Percentiles rank a stretch among this genome's conserved stretches.
Evolutionary conservation across 2,797 vertebrate genomes (phyloP).

Genomic region (Pangasius mekongensis): DNA sequence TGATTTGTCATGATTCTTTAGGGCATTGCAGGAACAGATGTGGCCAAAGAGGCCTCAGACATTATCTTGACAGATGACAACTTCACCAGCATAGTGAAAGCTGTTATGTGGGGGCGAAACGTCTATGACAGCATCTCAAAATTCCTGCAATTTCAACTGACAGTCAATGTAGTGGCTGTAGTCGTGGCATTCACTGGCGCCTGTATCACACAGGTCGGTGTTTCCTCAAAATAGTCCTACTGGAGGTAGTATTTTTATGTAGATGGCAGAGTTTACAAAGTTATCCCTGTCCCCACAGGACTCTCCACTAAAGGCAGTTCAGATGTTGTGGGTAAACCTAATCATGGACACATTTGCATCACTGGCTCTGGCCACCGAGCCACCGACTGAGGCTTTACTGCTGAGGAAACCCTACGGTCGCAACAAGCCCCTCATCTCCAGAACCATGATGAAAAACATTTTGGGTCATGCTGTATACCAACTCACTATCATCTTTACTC

Average conservation of each 20-base stretch:
- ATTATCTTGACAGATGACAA: slow-evolving; percentile 98
- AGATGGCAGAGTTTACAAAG: neutral
- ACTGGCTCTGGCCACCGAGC: slow-evolving; percentile 91
- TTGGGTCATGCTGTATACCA: slow-evolving; percentile 93
- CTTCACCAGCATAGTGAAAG: slow-evolving; percentile 96
- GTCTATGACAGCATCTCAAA: slow-evolving; percentile 98
- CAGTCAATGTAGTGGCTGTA: slow-evolving; percentile 94
- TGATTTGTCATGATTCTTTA: slow-evolving; percentile 61
- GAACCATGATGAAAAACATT: slow-evolving; percentile 99
- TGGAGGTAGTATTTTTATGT: neutral
- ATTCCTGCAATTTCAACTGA: slow-evolving; percentile 97
- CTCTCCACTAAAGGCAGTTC: slow-evolving; percentile 93
- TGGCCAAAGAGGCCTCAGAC: slow-evolving; percentile 97
- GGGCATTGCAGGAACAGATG: slow-evolving; percentile 97
- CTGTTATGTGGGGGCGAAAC: slow-evolving; percentile 97
- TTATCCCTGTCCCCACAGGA: slow-evolving; percentile 64
- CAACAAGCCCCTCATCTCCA: slow-evolving; percentile 93
- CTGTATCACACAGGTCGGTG: slow-evolving; percentile 92
- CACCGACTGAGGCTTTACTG: slow-evolving; percentile 88
- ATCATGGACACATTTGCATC: slow-evolving; percentile 99
- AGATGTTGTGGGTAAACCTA: slow-evolving; percentile 98
- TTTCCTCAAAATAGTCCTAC: neutral
- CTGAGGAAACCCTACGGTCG: slow-evolving; percentile 92
- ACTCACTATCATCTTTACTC: slow-evolving; percentile 89
- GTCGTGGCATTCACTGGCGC: slow-evolving; percentile 95